Evolutionary conservation across 2,113 vertebrate species (phyloP).

Genomic region (Pteronura brasiliensis): DNA sequence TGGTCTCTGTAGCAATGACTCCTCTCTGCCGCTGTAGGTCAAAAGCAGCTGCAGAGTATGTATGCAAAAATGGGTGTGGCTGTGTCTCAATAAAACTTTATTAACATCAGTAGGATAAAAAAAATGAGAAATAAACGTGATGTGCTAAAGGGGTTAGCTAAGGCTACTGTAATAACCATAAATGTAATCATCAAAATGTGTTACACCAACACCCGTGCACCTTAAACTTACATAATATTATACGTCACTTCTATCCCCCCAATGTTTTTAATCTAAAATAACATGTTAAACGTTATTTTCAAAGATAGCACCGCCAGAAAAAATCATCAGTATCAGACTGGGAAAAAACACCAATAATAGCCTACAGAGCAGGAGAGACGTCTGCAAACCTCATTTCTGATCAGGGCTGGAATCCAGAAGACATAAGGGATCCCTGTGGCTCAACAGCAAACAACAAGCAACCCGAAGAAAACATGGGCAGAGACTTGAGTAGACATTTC

Average conservation of each 20-base stretch:
- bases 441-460: neutral
- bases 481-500: neutral
- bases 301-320: neutral
- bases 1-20: neutral
- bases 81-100: conserved; percentile 9
- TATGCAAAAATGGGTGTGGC: too few species aligned
- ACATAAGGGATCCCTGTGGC: neutral
- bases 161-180: neutral
- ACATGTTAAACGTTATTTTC: neutral
- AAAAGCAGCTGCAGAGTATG: neutral
- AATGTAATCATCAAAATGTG: too few species aligned
- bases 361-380: neutral
- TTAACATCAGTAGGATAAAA: neutral
- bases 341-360: neutral
- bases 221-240: neutral
- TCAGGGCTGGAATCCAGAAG: neutral
- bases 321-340: neutral
- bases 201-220: neutral
- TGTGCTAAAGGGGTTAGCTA: neutral
- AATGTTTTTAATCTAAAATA: neutral
- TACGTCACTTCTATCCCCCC: neutral
- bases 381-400: neutral
- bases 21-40: neutral
- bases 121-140: neutral
- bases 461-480: neutral